Conservation (phyloP, 2,888 invertebrate genomes). For the Eupithecia inturbata region DNA sequence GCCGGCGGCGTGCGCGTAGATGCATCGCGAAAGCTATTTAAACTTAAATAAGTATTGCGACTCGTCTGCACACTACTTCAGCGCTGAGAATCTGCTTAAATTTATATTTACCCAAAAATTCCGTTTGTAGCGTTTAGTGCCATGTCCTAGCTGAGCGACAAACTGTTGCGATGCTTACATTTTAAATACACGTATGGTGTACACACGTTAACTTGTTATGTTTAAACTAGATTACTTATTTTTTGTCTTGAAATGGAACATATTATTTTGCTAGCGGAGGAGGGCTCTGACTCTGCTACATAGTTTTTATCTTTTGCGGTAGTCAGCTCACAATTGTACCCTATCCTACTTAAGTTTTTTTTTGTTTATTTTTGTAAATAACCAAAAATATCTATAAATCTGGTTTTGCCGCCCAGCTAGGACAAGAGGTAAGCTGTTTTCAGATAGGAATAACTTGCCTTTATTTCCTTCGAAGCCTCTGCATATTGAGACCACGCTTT, state of each 20-base stretch:
- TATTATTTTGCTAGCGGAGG: too few species aligned
- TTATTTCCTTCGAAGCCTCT: background rate
- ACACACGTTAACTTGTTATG: too few species aligned
- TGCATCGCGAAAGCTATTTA: constrained; percentile 63
- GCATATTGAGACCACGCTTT: background rate
- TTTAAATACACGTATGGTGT: background rate
- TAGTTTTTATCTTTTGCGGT: too few species aligned
- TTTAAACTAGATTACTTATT: too few species aligned
- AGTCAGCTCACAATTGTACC: too few species aligned
- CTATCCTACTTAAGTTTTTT: too few species aligned
- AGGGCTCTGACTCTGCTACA: too few species aligned
- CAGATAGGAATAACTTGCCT: background rate
- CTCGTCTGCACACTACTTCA: background rate
- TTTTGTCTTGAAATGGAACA: too few species aligned
- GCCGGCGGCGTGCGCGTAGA: constrained; percentile 51
- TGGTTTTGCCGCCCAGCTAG: background rate
- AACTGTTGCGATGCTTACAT: background rate
- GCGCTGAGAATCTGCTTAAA: background rate
- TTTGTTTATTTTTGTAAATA: too few species aligned
- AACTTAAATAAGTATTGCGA: constrained; percentile 62
- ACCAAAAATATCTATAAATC: too few species aligned
- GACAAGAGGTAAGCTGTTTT: background rate
- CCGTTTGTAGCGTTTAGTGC: background rate
- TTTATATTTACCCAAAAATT: background rate
- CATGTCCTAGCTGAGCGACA: background rate